Evolutionary conservation across 2,113 vertebrate species (phyloP).

Genomic region (Macroglossus sobrinus): DNA sequence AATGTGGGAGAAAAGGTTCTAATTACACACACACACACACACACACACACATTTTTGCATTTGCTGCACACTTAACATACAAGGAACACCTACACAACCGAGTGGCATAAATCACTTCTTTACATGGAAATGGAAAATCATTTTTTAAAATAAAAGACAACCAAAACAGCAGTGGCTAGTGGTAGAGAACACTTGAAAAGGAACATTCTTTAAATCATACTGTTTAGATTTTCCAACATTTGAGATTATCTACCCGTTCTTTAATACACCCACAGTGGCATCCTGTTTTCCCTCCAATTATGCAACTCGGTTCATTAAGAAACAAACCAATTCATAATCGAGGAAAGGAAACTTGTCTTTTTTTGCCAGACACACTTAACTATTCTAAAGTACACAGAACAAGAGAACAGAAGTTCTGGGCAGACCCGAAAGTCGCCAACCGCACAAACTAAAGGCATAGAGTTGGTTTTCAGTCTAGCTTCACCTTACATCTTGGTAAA

Average conservation of each 20-base stretch:
- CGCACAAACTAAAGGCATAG: background rate
- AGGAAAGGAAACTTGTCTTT: background rate
- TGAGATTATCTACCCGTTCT: background rate
- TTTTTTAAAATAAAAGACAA: slow-evolving; percentile 23
- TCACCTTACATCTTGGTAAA: background rate
- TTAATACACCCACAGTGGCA: background rate
- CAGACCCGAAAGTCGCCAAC: background rate
- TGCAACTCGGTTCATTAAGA: slow-evolving; percentile 29
- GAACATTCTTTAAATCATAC: background rate
- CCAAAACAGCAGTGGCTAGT: background rate
- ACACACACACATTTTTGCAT: background rate
- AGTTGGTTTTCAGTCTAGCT: background rate
- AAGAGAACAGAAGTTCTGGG: background rate
- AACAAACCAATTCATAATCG: background rate
- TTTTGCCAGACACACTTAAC: background rate
- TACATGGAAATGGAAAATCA: background rate
- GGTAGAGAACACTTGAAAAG: background rate
- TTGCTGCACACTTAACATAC: background rate
- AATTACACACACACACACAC: background rate
- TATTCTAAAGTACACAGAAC: background rate
- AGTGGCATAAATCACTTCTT: background rate
- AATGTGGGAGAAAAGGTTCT: background rate
- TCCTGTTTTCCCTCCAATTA: slow-evolving; percentile 55
- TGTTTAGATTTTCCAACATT: background rate
- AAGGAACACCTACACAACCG: background rate